Base-by-base conservation (phyloP, 2,797 vertebrate genomes). In the Mionectes olivaceus region DNA sequence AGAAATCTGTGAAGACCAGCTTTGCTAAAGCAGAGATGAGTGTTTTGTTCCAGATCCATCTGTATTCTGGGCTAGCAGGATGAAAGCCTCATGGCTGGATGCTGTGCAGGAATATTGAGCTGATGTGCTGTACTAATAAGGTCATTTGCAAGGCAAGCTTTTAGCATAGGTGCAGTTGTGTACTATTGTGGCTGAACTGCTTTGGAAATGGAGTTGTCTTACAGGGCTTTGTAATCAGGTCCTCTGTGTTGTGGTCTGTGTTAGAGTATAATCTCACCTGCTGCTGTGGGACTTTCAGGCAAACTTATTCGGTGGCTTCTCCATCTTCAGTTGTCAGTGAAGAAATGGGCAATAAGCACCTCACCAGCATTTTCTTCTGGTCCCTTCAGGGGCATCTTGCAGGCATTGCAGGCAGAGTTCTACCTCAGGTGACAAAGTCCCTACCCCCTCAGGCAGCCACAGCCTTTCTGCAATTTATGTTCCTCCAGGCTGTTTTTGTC, bases 401-500 rank as follows among this genome's bases (percentile, higher is more conserved):
- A 56, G 76, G 16, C 32, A 39, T 24, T 7, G 7, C 43, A 33
- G 65, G 8, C 28, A 68, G 52, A 53, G 21, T 57, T 68, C 46
- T 89, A 52, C 57, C 15, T 44, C 27, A 23, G 25, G 46, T 78
- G 83, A 83, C 53, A 91, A 64, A 81, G 15, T 23, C 19, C 13
- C 23, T n/a, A 7, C 4, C 19, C 21, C 46, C 1, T 0, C 49
- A 41, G 49, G 41, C 44, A 88, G 44, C 41, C 76, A 11, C 60
- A 49, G 47, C 52, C 65, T 59, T 90, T 64, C 71, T 56, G 23
- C 63, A 64, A 24, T 87, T 83, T 63, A 18, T 18, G 5, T 81
- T 93, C 67, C 68, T 89, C 22, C 52, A 37, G 63, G 44, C 50
- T 93, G n/a, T 68, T 84, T 49, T 67, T 91, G 55, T 69, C 75